Conservation (phyloP, 2,888 invertebrate genomes). For the Sphaeridia pumilis region DNA sequence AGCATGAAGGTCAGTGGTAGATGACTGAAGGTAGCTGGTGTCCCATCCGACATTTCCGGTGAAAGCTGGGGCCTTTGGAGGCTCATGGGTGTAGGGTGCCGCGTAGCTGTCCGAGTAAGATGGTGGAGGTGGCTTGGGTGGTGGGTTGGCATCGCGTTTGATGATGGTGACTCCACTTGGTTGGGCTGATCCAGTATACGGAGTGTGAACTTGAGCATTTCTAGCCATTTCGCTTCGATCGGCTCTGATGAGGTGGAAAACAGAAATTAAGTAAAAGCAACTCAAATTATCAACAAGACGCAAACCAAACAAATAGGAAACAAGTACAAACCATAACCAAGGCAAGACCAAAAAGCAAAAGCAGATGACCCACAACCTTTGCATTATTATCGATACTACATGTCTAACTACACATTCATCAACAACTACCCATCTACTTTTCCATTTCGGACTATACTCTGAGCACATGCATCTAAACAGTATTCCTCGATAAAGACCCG, state of each 20-base stretch:
- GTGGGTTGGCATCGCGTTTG: conserved; percentile 7
- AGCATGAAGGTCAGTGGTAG: conserved; percentile 12
- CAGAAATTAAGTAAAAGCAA: too few species aligned
- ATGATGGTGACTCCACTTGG: conserved; percentile 12
- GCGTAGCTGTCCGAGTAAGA: conserved; percentile 14
- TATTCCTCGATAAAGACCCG: too few species aligned
- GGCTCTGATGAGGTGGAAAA: conserved; percentile 27
- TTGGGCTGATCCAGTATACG: neutral
- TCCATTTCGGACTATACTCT: too few species aligned
- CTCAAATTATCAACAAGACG: neutral
- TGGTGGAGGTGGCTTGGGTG: conserved; percentile 23
- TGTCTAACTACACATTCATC: too few species aligned
- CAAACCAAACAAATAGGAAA: conserved; percentile 11
- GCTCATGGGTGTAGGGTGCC: neutral
- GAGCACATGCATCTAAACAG: too few species aligned
- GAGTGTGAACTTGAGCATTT: conserved; percentile 25
- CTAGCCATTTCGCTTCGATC: conserved; percentile 35
- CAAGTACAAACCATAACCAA: conserved; percentile 13
- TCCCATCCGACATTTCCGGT: conserved; percentile 23
- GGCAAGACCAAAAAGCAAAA: neutral
- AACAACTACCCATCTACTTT: too few species aligned
- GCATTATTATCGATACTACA: too few species aligned
- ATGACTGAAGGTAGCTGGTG: conserved; percentile 21
- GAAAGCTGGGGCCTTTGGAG: neutral
- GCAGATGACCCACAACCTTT: too few species aligned